Percentiles rank a stretch among this genome's conserved stretches.
Conservation (phyloP, 2,888 invertebrate genomes). For the Pyrrhia umbra region DNA sequence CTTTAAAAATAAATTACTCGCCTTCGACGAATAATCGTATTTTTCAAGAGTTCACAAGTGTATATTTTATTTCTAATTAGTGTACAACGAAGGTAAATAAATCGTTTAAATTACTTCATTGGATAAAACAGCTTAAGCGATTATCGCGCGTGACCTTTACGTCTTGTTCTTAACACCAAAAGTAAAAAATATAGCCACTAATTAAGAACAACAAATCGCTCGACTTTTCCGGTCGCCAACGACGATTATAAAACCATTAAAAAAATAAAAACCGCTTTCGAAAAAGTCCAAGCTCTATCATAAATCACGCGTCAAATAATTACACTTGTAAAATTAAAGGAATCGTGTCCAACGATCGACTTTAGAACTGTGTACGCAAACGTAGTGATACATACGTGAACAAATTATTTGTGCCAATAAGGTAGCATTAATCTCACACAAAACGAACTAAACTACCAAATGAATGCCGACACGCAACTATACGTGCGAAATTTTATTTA, state of each 20-base stretch:
- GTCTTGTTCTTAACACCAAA: constrained; percentile 42
- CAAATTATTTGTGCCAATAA: constrained; percentile 73
- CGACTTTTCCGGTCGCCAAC: constrained; percentile 63
- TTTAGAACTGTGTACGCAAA: constrained; percentile 63
- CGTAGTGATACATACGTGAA: constrained; percentile 67
- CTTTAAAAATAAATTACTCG: constrained; percentile 88
- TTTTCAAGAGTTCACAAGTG: constrained; percentile 79
- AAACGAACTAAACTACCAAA: constrained; percentile 71
- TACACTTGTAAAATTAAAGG: constrained; percentile 73
- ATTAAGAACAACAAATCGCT: constrained; percentile 62
- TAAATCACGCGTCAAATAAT: constrained; percentile 77
- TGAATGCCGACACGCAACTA: constrained; percentile 73
- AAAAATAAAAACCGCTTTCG: constrained; percentile 64
- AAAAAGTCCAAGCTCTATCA: constrained; percentile 69
- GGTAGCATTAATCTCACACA: constrained; percentile 71
- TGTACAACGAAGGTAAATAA: constrained; percentile 79
- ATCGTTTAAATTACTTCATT: constrained; percentile 70
- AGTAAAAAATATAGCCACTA: constrained; percentile 47
- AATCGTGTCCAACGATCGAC: constrained; percentile 65
- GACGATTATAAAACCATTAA: constrained; percentile 76
- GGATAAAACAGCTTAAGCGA: constrained; percentile 53
- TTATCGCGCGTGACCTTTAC: constrained; percentile 33
- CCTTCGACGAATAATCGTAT: constrained; percentile 79
- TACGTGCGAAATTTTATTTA: constrained; percentile 72
- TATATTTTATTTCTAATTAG: constrained; percentile 82